Percentiles rank a stretch among this genome's conserved stretches.
These are phyloP conservation scores for Tolmerus cingulatus DNA, from an alignment of 2,888 invertebrate genomes.

Conservation along the genomic window DNA sequence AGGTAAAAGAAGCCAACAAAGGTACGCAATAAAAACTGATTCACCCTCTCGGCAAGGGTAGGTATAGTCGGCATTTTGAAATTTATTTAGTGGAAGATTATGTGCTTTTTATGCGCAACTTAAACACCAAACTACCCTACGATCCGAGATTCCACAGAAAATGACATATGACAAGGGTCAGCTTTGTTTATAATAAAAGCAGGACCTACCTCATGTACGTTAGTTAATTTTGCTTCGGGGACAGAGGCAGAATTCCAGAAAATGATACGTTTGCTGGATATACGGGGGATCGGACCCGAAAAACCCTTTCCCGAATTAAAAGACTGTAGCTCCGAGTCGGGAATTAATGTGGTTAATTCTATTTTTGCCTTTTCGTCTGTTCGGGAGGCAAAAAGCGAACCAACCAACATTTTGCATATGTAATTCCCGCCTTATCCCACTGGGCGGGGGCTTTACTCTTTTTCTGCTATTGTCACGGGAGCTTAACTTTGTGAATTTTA, in stretches of 20 bases:
- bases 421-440: neutral
- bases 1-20: neutral
- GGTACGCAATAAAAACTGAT: slow-evolving; percentile 31
- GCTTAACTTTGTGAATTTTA: neutral
- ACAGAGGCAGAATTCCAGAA: neutral
- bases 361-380: neutral
- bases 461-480: slow-evolving; percentile 13
- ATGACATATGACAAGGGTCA: slow-evolving; percentile 41
- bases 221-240: slow-evolving; percentile 21
- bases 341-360: slow-evolving; percentile 25
- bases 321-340: neutral
- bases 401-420: neutral
- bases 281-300: neutral
- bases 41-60: slow-evolving; percentile 2
- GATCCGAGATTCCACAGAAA: neutral
- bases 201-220: slow-evolving; percentile 5
- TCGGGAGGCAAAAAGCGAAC: neutral
- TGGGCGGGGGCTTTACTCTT: neutral
- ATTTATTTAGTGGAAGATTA: slow-evolving; percentile 42
- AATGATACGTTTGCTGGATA: neutral
- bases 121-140: slow-evolving; percentile 20
- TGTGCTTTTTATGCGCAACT: slow-evolving; percentile 27
- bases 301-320: slow-evolving; percentile 14
- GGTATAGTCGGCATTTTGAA: neutral
- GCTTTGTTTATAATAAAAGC: slow-evolving; percentile 38